phyloP scores from a whole-genome alignment of 2,888 invertebrate genomes.

The Dermolepida albohirtum region DNA sequence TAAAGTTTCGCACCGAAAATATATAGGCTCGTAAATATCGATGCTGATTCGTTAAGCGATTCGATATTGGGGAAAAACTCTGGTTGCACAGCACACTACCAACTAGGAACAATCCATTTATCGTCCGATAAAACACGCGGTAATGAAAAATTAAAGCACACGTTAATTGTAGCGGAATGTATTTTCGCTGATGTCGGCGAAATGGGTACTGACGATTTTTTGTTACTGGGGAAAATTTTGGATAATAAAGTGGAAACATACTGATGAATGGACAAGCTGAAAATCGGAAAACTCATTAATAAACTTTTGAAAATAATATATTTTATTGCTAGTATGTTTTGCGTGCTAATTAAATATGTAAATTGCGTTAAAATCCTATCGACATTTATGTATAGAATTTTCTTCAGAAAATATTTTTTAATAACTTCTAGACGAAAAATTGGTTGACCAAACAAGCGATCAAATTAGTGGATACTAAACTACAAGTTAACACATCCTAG shows the following conservation, averaged over 20 bases:
- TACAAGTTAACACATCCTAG: no score
- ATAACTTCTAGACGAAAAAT: no score
- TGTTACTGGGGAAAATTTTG: constrained; percentile 15
- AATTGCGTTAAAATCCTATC: background rate
- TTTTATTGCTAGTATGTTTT: background rate
- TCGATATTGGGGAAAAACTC: constrained; percentile 4
- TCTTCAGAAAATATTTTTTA: background rate
- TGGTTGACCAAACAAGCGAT: no score
- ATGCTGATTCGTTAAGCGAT: constrained; percentile 35
- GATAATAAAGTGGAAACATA: constrained; percentile 23
- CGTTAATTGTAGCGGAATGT: constrained; percentile 36
- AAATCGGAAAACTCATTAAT: background rate
- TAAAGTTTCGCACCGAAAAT: constrained; percentile 22
- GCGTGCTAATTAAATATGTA: constrained; percentile 5
- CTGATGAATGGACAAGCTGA: constrained; percentile 3
- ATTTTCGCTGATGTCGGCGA: constrained; percentile 33
- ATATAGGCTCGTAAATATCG: constrained; percentile 28
- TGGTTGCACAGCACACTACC: constrained; percentile 7
- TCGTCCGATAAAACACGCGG: constrained; percentile 9
- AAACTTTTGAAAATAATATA: constrained; percentile 12
- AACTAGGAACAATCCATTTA: constrained; percentile 29
- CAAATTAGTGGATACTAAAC: no score
- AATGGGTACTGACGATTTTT: constrained; percentile 19
- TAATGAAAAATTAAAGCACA: constrained; percentile 33
- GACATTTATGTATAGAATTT: background rate